Percentiles rank a stretch among this genome's conserved stretches.
Conservation (phyloP, 2,113 vertebrate species). For the Microcebus tavaratra region DNA sequence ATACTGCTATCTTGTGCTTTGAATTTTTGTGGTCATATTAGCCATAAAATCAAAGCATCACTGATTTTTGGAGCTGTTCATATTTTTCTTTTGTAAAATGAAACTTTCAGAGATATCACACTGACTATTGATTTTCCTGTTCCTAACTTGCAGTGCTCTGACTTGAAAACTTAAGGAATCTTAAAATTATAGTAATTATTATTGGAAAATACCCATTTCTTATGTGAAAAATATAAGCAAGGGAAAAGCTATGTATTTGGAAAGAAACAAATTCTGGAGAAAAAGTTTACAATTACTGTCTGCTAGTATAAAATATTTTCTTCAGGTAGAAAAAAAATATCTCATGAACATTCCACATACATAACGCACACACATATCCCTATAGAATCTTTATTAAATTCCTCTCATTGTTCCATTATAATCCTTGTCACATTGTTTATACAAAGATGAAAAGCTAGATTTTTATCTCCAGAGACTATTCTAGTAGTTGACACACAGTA, state of each 20-base stretch:
- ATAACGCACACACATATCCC: not conserved
- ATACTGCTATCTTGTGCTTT: not conserved
- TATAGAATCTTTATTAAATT: not conserved
- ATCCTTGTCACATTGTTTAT: not conserved
- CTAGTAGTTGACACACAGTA: not conserved
- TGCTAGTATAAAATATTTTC: not conserved
- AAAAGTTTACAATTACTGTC: not conserved
- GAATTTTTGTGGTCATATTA: not conserved
- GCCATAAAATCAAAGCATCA: constrained; percentile 7
- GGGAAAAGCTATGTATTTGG: not conserved
- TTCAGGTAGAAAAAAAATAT: not conserved
- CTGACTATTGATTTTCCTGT: not conserved
- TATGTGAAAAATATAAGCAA: not conserved
- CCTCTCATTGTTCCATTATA: not conserved
- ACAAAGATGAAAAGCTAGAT: not conserved
- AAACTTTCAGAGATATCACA: not conserved
- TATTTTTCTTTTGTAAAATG: constrained; percentile 33
- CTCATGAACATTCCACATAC: not conserved
- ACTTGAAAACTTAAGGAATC: not conserved
- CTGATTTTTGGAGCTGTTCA: not conserved
- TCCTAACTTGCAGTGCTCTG: not conserved
- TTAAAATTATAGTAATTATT: not conserved
- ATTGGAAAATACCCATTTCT: not conserved
- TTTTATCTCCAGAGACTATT: not conserved
- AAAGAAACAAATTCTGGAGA: not conserved